A percentile compares a stretch with the other conserved stretches of the same genome.
phyloP scores from a whole-genome alignment of 1,140 invertebrate species.

The Galleria mellonella region DNA sequence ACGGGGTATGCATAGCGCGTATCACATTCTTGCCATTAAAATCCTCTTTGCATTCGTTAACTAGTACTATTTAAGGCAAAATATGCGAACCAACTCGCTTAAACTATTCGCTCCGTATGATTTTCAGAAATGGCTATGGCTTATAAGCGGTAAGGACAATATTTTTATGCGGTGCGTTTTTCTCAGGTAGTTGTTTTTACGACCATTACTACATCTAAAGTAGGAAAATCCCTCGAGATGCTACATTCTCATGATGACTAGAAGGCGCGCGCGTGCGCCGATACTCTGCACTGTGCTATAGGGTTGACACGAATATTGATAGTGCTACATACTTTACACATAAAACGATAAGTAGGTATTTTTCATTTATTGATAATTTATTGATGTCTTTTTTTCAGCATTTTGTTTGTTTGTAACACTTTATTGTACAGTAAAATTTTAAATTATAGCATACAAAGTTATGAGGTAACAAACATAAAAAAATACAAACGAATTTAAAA shows the following conservation, averaged over 20 bases:
- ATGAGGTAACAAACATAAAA: too few relatives aligned
- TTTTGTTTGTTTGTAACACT: too few relatives aligned
- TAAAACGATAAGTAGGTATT: too few relatives aligned
- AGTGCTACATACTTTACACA: too few relatives aligned
- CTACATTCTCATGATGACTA: constrained; percentile 66
- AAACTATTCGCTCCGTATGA: constrained; percentile 65
- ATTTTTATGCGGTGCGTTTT: constrained; percentile 70
- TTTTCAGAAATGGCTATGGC: constrained; percentile 69
- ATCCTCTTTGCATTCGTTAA: constrained; percentile 69
- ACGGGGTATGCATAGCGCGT: constrained; percentile 46
- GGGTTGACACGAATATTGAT: constrained; percentile 23
- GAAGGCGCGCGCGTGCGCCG: constrained; percentile 60
- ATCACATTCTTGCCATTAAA: constrained; percentile 68
- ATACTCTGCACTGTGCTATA: constrained; percentile 29
- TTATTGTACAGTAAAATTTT: too few relatives aligned
- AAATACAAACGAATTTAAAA: too few relatives aligned
- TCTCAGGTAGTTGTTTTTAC: constrained; percentile 57
- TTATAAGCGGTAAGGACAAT: constrained; percentile 68
- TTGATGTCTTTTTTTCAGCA: too few relatives aligned
- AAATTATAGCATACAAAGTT: too few relatives aligned
- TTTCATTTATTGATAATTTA: too few relatives aligned
- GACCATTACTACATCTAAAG: constrained; percentile 62
- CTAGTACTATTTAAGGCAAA: constrained; percentile 60
- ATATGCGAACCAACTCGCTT: constrained; percentile 61
- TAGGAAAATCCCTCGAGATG: constrained; percentile 70